Conservation (phyloP, 2,797 vertebrate genomes). For the Poecile montanus region DNA sequence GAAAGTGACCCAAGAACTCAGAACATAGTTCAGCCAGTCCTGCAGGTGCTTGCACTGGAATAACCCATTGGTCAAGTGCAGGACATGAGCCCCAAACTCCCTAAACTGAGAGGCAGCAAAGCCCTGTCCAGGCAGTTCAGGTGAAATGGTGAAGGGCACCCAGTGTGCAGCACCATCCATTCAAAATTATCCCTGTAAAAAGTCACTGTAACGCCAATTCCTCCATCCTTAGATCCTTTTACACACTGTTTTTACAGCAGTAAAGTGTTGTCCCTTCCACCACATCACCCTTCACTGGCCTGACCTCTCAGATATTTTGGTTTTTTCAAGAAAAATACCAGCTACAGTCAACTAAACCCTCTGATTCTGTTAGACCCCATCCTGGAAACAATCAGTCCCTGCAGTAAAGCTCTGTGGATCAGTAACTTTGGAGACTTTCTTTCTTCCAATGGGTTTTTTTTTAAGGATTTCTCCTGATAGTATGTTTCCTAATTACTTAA, state of each 20-base stretch:
- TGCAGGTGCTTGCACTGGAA: background rate
- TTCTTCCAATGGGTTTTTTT: background rate
- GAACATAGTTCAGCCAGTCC: background rate
- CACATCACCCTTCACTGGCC: background rate
- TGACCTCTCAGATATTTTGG: background rate
- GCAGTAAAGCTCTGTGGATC: background rate
- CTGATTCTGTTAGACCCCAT: background rate
- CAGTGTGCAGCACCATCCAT: accelerated
- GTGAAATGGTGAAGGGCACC: background rate
- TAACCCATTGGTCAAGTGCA: background rate
- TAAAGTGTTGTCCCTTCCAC: background rate
- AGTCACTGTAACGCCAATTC: background rate
- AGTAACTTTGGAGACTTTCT: conserved; percentile 5
- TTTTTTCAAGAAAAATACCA: background rate
- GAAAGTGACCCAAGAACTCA: background rate
- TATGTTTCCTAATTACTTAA: conserved; percentile 71
- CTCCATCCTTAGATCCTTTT: background rate
- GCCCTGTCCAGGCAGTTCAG: background rate
- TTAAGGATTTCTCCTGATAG: conserved; percentile 35
- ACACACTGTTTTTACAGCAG: background rate
- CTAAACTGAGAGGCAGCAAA: background rate
- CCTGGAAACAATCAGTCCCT: background rate
- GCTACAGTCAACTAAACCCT: background rate
- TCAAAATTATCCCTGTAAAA: background rate
- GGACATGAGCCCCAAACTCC: background rate